Evolutionary conservation across 2,797 vertebrate species (phyloP), one percentile per base, ranked within the genome.

Genomic region (Gymnothorax reevesii): DNA sequence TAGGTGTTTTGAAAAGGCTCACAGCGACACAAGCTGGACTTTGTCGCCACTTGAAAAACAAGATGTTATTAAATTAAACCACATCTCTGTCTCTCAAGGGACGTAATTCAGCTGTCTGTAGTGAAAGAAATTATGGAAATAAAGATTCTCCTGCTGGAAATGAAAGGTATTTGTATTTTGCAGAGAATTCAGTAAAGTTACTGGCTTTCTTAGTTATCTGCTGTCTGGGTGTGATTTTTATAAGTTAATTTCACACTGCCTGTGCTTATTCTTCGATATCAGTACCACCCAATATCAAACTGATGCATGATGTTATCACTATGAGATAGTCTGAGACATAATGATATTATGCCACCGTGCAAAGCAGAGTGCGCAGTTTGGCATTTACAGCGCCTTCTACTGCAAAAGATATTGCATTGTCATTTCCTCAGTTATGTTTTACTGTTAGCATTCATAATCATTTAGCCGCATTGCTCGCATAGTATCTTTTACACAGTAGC

Each of bases 181-280:
- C 97, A 97, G 97, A 98, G 96, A 97, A 99, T 98, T 99, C 97
- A 99, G 98, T 99, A 99, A 99, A 99, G 96, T 98, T 98, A 97
- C 97, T 98, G 97, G 97, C 97, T 99, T 99, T 99, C 97, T 97
- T 98, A 98, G 97, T 98, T 98, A 98, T 94, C 94, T 91, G 93
- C 95, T 95, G 95, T 96, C 93, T 89, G 91, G 94, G 94, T 90
- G 93, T 96, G 94, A 89, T 92, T 97, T 95, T 84, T 92, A 88
- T 89, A 90, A 90, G 89, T 87, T 94, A 91, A 91, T 88, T 93
- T 87, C 88, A 90, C 82, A 90, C 87, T 79, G 82, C 57, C 55
- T n/a, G 54, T 25, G 4, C 7, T 54, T 79, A 25, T 33, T 22
- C 54, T 80, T 83, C 80, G 4, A 3, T 83, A 49, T 77, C 73